Evolutionary conservation across 1,140 invertebrate genomes (phyloP).

Genomic region (Galleria mellonella): DNA sequence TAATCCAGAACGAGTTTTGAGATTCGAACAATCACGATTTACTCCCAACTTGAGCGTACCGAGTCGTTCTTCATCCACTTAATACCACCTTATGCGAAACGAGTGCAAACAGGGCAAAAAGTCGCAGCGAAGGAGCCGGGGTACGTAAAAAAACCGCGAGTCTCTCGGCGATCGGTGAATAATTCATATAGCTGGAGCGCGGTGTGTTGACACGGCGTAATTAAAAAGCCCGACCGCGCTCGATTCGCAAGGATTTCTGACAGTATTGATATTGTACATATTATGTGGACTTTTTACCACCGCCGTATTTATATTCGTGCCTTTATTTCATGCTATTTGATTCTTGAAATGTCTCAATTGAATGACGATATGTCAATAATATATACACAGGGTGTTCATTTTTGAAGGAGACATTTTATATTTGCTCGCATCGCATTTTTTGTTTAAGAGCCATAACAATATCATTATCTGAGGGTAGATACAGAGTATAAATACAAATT

Average conservation of each 20-base stretch:
- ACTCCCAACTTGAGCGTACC: not conserved
- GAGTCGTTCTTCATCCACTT: constrained; percentile 10
- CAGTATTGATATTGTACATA: constrained; percentile 14
- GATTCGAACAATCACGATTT: not conserved
- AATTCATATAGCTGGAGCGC: constrained; percentile 24
- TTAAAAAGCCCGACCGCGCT: constrained; percentile 35
- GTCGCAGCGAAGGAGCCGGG: not conserved
- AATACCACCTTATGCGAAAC: constrained; percentile 13
- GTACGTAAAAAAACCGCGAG: constrained; percentile 9
- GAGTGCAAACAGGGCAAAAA: constrained; percentile 18
- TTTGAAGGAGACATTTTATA: no score
- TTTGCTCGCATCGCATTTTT: no score
- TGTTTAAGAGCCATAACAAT: no score
- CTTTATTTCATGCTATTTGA: not conserved
- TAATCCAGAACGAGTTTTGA: no score
- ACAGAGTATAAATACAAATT: no score
- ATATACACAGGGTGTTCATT: no score
- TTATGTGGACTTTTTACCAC: no score
- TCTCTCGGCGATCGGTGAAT: constrained; percentile 26
- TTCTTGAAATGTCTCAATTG: no score
- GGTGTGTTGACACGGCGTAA: constrained; percentile 49
- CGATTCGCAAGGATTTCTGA: constrained; percentile 8
- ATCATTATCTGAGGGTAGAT: no score
- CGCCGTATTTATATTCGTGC: not conserved
- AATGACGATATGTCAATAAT: no score